These are phyloP conservation scores for Sanderia malayensis DNA, from an alignment of 30 jellyfish, hydroid and myxozoan genomes.

Conservation along the genomic window DNA sequence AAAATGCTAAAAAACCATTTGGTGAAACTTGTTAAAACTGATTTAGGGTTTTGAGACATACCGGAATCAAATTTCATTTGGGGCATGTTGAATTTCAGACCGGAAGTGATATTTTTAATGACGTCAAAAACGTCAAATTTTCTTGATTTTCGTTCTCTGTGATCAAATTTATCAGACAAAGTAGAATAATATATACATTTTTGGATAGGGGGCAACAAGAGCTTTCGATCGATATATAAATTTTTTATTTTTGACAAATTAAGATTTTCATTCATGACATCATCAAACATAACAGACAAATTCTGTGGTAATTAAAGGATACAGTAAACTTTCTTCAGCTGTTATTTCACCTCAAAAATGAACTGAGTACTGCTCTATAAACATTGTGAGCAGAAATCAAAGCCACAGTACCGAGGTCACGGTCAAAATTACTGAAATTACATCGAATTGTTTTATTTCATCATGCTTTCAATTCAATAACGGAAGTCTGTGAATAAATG, in stretches of 20 bases:
- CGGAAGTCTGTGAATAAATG: background rate
- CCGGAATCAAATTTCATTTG: constrained; percentile 22
- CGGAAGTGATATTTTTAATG: constrained; percentile 35
- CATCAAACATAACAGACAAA: background rate
- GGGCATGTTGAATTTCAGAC: constrained; percentile 35
- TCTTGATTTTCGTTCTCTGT: constrained; percentile 1
- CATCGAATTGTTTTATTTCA: background rate
- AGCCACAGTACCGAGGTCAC: background rate
- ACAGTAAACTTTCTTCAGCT: no score
- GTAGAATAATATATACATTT: background rate
- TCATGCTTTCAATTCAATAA: background rate
- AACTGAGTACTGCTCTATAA: no score
- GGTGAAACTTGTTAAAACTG: constrained; percentile 25
- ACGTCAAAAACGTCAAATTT: constrained; percentile 26
- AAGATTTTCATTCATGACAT: background rate
- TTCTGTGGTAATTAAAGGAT: no score
- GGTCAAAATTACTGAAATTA: background rate
- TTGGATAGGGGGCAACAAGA: constrained; percentile 5
- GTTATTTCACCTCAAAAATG: no score
- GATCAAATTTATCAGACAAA: background rate
- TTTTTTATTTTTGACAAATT: background rate
- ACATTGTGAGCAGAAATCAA: no score
- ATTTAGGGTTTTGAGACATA: constrained; percentile 37
- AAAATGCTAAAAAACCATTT: constrained; percentile 29
- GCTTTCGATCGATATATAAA: constrained; percentile 6